These are phyloP conservation scores for Lepilemur ruficaudatus DNA, from an alignment of 2,797 vertebrate species.

Conservation along the genomic window DNA sequence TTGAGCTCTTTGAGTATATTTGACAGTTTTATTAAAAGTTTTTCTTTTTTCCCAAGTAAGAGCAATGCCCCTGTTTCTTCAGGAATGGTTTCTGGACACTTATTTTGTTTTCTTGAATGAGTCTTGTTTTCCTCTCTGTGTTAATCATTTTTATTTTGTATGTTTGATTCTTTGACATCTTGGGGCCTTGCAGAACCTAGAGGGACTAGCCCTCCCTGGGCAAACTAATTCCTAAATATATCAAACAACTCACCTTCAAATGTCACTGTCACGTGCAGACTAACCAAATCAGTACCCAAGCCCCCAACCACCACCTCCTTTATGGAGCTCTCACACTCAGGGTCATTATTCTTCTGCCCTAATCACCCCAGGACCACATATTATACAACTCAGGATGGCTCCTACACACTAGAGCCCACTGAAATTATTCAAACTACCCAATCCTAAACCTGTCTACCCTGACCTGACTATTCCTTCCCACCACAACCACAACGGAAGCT, in stretches of 20 bases:
- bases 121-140: background rate
- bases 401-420: background rate
- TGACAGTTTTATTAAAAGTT: background rate
- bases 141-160: background rate
- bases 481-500: background rate
- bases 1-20: background rate
- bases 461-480: accelerated
- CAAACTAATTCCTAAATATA: background rate
- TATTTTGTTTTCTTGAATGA: background rate
- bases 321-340: background rate
- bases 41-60: background rate
- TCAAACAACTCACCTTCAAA: background rate
- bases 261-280: background rate
- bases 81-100: background rate
- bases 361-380: too few relatives aligned
- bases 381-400: background rate
- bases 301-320: background rate
- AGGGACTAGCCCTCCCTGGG: background rate
- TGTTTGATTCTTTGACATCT: background rate
- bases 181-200: background rate
- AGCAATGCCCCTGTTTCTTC: background rate
- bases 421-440: too few relatives aligned
- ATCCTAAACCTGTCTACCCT: background rate
- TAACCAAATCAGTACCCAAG: background rate
- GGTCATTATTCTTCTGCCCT: background rate